Base-by-base conservation (phyloP, 1,140 invertebrate genomes). In the Hypothenemus hampei region DNA sequence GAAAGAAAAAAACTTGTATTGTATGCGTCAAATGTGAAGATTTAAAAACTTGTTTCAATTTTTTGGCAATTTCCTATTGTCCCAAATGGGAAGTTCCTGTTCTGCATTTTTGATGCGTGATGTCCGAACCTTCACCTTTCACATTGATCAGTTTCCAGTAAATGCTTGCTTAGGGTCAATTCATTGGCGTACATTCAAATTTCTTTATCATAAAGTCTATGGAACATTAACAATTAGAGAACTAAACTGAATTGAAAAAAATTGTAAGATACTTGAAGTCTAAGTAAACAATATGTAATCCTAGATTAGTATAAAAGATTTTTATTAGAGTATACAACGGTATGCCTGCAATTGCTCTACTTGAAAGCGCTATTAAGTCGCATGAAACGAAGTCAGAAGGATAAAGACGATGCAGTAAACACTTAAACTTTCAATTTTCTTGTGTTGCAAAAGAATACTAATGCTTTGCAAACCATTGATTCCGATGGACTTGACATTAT, bases 11-110 rank as follows among this genome's bases (percentile, higher is more conserved):
- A 31, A 18, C 20, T 29, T 43, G 20, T 16, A 54, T 54, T 54
- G 51, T 54, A 15, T 46, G 21, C 51, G 6, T 10, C 21, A 46
- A 54, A 45, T 23, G 13, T 10, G 13, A 29, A 54, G 33, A 39
- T 37, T 54, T 54, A 46, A 54, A 54, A 54, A 54, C 51, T 54
- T 46, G 51, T 54, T 54, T 54, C 29, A 31, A 54, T 54, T 54
- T 43, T 54, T 46, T 22, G 51, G 41, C 41, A 46, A 46, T 54
- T 54, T 51, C 22, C 21, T 18, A 33, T 23, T 33, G 24, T 53
- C 29, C 10, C 39, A 7, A 41, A 24, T 22, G 24, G 39, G 2
- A 5, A 52, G 49, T 52, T 52, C 49, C 49, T 39, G 51, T 54
- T 46, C 51, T 43, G 51, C 41, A 46, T 46, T 45, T 44, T 46